Evolutionary conservation across 2,888 invertebrate genomes (phyloP), one percentile per base, ranked within the genome.

Genomic region (Conops quadrifasciatus): DNA sequence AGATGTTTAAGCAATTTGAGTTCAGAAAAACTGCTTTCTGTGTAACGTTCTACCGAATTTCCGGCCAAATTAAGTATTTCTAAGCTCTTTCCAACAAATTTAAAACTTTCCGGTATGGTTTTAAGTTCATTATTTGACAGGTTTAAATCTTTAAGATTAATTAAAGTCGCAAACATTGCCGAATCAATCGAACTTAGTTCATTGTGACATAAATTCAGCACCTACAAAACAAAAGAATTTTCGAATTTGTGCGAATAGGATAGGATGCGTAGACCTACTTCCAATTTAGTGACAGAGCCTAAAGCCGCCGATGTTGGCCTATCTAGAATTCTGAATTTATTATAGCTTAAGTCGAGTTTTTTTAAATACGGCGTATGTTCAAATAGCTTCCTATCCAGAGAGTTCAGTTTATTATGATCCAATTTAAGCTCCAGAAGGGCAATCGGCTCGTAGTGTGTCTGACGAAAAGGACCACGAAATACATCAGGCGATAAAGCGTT

Each of bases 401-500:
- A 89, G 77, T 89, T 89, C 67, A 92, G 89, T 78, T 88, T 82
- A 81, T 92, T 92, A 82, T 89, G 88, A 21, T 90, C 89, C 51
- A 92, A 84, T 80, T 90, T 89, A 36, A 92, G 81, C 15, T 89
- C 88, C 78, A 89, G 88, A 71, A 92, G 77, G 0, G 87, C 87
- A 53, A 92, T 89, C 64, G 88, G 88, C 73, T 88, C 88, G 82
- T 89, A 91, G 24, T 85, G 84, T 2, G 87, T 87, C 69, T 87
- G 84, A 72, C 87, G 88, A 81, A 90, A 91, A 0, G 89, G 89
- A 0, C 92, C 92, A 79, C 90, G 89, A 83, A 92, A 92, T 71
- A 91, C 88, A 77, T 91, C 90, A 24, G 90, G 87, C 63, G 88
- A 86, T 51, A 92, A 80, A 53, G 89, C 88, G 70, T 91, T 90